Evolutionary conservation across 2,113 vertebrate genomes (phyloP), one percentile per base, ranked within the genome.

Genomic region (Pristiophorus japonicus): DNA sequence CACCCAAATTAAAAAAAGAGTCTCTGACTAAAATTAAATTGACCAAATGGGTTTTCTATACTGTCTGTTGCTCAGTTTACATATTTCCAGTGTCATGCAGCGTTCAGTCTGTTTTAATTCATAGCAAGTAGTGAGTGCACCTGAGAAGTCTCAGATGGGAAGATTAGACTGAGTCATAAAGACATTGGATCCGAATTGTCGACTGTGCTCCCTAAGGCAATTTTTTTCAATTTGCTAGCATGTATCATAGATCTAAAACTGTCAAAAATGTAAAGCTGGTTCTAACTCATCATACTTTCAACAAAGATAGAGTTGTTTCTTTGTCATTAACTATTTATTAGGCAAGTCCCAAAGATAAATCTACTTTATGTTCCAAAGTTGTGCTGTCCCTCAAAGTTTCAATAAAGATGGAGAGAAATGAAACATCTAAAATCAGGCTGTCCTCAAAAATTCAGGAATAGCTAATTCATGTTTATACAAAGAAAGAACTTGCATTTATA

Each of bases 301-400:
- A 1, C 51, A 51, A 90, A 30, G 51, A 90, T 10, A 14, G 87
- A 90, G 87, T 59, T 14, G 51, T 55, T 59, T 12, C 85, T 55
- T 88, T 55, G 27, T 59, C 51, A 90, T 90, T 59, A 59, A 59
- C 30, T 87, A 90, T 90, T 55, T 27, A 30, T 90, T 90, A 55
- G 51, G 27, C 87, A 51, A 90, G 51, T 90, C 51, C 87, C 87
- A 90, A 34, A 90, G 30, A 55, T 59, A 90, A 90, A 59, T 90
- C 27, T 34, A 90, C 4, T 4, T 16, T 55, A 12, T 1, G 0
- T 90, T 34, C 51, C 24, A 51, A 51, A 51, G 51, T 2, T 51
- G 51, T 51, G 51, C 2, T 51, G 4, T 51, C 51, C 51, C 51
- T 51, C 51, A 51, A 51, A 51, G 51, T 51, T 51, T 1, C 51